Conservation (phyloP, 2,888 invertebrate genomes). For the Machimus rusticus region DNA sequence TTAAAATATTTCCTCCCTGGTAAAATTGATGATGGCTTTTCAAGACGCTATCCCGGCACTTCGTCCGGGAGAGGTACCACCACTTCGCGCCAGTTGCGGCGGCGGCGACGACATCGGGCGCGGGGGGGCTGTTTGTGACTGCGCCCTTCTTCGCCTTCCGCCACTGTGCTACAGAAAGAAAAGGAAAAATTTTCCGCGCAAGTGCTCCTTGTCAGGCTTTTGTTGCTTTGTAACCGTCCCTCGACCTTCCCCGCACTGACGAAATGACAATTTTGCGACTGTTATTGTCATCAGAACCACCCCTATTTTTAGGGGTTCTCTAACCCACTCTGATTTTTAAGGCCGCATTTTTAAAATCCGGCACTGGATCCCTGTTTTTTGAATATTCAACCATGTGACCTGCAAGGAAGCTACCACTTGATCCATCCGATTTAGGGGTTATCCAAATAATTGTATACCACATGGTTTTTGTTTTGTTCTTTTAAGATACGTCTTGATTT, state of each 20-base stretch:
- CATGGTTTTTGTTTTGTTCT: neutral
- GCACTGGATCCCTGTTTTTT: neutral
- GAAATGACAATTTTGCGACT: neutral
- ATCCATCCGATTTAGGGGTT: neutral
- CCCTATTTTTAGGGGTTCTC: neutral
- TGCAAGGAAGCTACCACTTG: neutral
- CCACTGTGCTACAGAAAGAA: neutral
- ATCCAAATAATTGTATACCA: neutral
- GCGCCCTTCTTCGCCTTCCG: neutral
- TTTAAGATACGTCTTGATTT: neutral
- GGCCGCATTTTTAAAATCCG: neutral
- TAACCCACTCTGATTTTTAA: neutral
- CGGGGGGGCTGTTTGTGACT: conserved; percentile 24
- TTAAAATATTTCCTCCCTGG: conserved; percentile 46
- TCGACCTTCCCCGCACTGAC: neutral
- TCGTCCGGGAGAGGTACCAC: neutral
- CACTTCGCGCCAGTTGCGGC: neutral
- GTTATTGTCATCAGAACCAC: neutral
- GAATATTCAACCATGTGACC: neutral
- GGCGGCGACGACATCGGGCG: neutral
- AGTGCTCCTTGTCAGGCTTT: conserved; percentile 27
- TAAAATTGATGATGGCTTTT: conserved; percentile 46
- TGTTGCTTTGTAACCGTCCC: conserved; percentile 6
- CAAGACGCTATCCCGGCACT: conserved; percentile 9
- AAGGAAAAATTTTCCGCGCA: conserved; percentile 41